A percentile compares a stretch with the other conserved stretches of the same genome.
phyloP scores from a whole-genome alignment of 2,888 invertebrate species.

The Resseliella maxima region DNA sequence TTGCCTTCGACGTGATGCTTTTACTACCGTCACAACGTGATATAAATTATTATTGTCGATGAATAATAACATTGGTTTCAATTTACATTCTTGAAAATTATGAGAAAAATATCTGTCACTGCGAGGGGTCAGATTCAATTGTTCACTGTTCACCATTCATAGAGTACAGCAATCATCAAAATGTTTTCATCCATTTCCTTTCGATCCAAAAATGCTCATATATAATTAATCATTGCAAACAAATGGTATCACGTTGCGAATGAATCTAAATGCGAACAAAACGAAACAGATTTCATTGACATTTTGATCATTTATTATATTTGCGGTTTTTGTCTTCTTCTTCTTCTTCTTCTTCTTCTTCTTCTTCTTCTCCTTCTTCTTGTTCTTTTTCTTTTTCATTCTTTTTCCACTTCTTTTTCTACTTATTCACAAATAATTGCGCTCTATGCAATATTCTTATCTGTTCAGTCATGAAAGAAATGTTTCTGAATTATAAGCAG shows the following conservation, averaged over 20 bases:
- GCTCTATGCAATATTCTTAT: too few relatives aligned
- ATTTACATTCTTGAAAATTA: not conserved
- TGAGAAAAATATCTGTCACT: not conserved
- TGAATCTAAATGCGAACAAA: not conserved
- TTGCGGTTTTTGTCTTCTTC: not conserved
- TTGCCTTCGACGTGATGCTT: too few relatives aligned
- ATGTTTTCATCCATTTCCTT: not conserved
- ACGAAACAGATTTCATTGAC: conserved; percentile 17
- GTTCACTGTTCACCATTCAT: not conserved
- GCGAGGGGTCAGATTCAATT: not conserved
- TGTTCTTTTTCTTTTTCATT: not conserved
- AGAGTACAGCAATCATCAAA: not conserved
- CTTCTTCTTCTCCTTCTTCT: not conserved
- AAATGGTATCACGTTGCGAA: conserved; percentile 51
- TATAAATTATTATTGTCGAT: not conserved
- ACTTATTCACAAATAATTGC: too few relatives aligned
- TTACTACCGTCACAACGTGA: not conserved
- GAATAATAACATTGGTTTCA: not conserved
- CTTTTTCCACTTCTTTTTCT: too few relatives aligned
- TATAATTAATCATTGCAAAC: conserved; percentile 42
- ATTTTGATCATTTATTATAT: not conserved
- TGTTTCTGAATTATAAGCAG: not conserved
- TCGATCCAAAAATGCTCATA: not conserved
- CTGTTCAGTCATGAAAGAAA: not conserved
- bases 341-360: not conserved